Evolutionary conservation across 2,888 invertebrate species (phyloP).

Genomic region (Bibio marci): DNA sequence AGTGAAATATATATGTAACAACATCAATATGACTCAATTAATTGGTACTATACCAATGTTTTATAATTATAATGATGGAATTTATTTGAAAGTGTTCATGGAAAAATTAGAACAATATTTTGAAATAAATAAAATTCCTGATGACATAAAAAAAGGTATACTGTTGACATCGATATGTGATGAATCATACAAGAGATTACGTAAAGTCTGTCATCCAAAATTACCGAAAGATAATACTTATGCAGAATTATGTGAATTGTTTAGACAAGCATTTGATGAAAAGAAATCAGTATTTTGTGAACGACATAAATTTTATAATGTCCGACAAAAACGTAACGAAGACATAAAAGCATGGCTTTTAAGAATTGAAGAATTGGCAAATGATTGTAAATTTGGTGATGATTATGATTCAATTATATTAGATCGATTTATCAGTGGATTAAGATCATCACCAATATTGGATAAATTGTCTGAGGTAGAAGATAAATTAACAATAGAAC

Average conservation of each 20-base stretch:
- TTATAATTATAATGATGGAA: constrained; percentile 4
- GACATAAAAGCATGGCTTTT: constrained; percentile 10
- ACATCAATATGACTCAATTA: too few species aligned
- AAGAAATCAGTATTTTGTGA: constrained; percentile 10
- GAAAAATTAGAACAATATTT: constrained; percentile 13
- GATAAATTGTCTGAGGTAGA: constrained; percentile 7
- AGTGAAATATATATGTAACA: too few species aligned
- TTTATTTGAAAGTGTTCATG: constrained; percentile 4
- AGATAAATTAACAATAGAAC: constrained; percentile 2
- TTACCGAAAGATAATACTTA: constrained; percentile 12
- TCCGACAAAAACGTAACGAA: constrained; percentile 10
- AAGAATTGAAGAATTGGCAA: constrained; percentile 10
- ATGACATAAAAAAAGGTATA: constrained; percentile 10
- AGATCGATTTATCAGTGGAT: constrained; percentile 7
- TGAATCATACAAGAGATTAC: constrained; percentile 10
- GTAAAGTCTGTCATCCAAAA: constrained; percentile 12
- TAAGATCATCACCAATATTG: constrained; percentile 2
- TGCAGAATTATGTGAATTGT: constrained; percentile 7
- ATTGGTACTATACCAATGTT: too few species aligned
- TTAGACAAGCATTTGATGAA: constrained; percentile 9
- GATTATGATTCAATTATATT: constrained; percentile 3
- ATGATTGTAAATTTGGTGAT: constrained; percentile 12
- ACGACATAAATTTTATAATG: constrained; percentile 12
- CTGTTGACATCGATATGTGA: constrained; percentile 12
- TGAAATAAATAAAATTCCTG: constrained; percentile 9